A percentile compares a stretch with the other conserved stretches of the same genome.
Conservation (phyloP, 2,888 invertebrate genomes). For the Agrochola circellaris region DNA sequence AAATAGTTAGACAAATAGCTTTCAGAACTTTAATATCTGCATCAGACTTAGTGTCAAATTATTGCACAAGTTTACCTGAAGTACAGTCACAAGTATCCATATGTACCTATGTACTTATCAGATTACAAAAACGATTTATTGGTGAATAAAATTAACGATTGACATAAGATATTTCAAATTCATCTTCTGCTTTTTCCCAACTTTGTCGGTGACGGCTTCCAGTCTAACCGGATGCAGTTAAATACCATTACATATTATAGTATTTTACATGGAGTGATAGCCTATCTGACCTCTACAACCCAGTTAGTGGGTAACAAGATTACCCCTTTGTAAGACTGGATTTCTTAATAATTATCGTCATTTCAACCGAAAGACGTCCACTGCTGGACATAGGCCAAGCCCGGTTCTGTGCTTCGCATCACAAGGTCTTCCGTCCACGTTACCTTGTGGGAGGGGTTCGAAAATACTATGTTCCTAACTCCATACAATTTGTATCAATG, state of each 20-base stretch:
- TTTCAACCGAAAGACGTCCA: too few species aligned
- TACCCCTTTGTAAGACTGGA: neutral
- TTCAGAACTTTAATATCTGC: conserved; percentile 13
- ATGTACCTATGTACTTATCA: neutral
- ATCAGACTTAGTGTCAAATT: conserved; percentile 29
- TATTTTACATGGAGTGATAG: neutral
- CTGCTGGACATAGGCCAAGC: too few species aligned
- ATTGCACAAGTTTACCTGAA: conserved; percentile 14
- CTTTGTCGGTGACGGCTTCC: neutral
- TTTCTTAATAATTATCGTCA: too few species aligned
- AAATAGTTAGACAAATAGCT: conserved; percentile 13
- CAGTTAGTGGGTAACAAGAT: neutral
- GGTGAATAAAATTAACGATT: neutral
- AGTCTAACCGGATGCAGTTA: neutral
- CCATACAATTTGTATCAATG: neutral
- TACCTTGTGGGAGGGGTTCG: neutral
- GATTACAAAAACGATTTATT: too few species aligned
- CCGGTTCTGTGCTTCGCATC: neutral
- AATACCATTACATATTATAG: neutral
- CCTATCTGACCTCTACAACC: neutral
- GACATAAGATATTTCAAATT: neutral
- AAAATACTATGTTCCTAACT: neutral
- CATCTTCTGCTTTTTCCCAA: neutral
- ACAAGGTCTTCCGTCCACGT: neutral
- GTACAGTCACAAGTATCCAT: conserved; percentile 4